Evolutionary conservation across 2,888 invertebrate genomes (phyloP), one percentile per base, ranked within the genome.

Genomic region (Petrophora chlorosata): DNA sequence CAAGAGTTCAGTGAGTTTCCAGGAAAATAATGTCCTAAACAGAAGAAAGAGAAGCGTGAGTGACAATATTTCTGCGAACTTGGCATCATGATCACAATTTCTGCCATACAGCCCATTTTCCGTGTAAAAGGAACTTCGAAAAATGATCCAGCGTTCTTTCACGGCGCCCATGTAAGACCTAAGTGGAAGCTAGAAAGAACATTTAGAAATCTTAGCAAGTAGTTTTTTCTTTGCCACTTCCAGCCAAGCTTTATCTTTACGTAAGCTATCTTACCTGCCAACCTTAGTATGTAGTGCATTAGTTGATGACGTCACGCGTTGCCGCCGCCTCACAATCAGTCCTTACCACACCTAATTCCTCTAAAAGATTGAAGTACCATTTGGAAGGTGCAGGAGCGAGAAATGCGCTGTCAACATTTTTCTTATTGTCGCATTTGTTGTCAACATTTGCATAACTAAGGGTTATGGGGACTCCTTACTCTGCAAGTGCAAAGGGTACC

Each of bases 301-400:
- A 85, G 84, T 82, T 82, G 86, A 86, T 86, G 85, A 82, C 76
- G 85, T 86, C 85, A 86, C 78, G 76, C 68, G 60, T 69, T 75
- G 70, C 56, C 80, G 73, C 79, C 57, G 41, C 49, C 39, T 32
- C 46, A 53, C 42, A 42, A 40, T 45, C 35, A 45, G 47, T 26
- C 13, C 19, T 25, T 33, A 49, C 65, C 56, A 64, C 53, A 59
- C 59, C 65, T 82, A 81, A 83, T 82, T 76, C 67, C 74, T 76
- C 77, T 81, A 81, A 75, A 78, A 82, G 79, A 80, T 82, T 81
- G 78, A 70, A 73, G 75, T 74, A 76, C 76, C 79, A 75, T 75
- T 82, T 80, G 66, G 53, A 64, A 65, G 70, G 75, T 64, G 76
- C 64, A 71, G 63, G 68, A 65, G 64, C 66, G 67, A 64, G 63